Conservation (phyloP, 2,797 vertebrate genomes). For the Lycodopsis pacificus region DNA sequence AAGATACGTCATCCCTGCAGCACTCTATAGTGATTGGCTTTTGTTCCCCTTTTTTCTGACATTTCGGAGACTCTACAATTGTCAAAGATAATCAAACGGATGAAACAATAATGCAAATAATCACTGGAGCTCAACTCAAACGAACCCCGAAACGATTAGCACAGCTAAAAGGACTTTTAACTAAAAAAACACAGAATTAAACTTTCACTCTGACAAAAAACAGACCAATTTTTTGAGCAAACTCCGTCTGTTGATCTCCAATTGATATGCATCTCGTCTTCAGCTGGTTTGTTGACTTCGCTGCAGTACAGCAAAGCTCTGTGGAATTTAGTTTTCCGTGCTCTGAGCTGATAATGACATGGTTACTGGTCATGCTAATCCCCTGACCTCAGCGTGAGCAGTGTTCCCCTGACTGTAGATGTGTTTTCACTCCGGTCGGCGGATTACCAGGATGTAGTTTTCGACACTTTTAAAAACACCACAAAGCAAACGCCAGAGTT, state of each 20-base stretch:
- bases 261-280: background rate
- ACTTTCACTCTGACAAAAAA: background rate
- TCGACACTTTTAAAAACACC: constrained; percentile 31
- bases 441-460: constrained; percentile 29
- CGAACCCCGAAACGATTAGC: background rate
- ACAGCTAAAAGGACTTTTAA: background rate
- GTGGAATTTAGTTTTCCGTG: constrained; percentile 11
- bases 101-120: background rate
- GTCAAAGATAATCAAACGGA: background rate
- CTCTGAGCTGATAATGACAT: constrained; percentile 34
- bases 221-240: background rate
- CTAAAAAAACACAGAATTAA: background rate
- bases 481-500: background rate
- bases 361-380: constrained; percentile 42
- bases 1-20: too few species aligned
- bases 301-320: constrained; percentile 24
- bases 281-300: constrained; percentile 4
- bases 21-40: background rate
- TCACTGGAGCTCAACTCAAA: background rate
- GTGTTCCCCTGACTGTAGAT: background rate
- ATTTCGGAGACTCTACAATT: background rate
- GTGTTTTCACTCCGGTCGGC: constrained; percentile 16
- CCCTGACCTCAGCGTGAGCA: constrained; percentile 14
- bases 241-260: background rate
- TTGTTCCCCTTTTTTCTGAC: background rate